Base-by-base conservation (phyloP, 2,797 vertebrate genomes). In the Oreonectes daqikongensis region DNA sequence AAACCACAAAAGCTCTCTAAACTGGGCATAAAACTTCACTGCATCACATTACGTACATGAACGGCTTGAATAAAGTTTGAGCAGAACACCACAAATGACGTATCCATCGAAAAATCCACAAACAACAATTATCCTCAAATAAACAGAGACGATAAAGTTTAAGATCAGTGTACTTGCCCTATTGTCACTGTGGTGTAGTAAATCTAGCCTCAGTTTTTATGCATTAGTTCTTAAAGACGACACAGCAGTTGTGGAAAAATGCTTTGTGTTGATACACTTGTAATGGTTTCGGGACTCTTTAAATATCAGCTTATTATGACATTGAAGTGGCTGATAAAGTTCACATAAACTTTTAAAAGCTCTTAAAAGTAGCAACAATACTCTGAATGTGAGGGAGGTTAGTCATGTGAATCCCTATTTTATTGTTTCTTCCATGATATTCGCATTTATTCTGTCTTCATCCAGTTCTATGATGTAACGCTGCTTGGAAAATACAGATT, bases 191-290 rank as follows among this genome's bases (percentile, higher is more conserved):
- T 57, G 81, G 77, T 42, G 69, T 75, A 74, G 76, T 85, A 79
- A 68, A 81, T 68, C 69, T 57, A 65, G 15, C 71, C 38, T 4
- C 28, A 69, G 53, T 48, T 52, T 71, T 66, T 71, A 44, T 75
- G 59, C 15, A 46, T 52, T 40, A 64, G 35, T 55, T 78, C 75
- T 79, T 60, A 74, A 63, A 72, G 67, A 69, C 53, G 50, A 79
- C 78, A 46, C 86, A 83, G 84, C 74, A 50, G 81, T 76, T 5
- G 26, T 69, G 35, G 40, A 52, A 59, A 79, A 61, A 78, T 50
- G 40, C 46, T 59, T 78, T 26, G 68, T 74, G 46, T 38, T 64
- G 48, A 77, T 77, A 64, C 65, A 18, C 50, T 69, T 55, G 73
- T 77, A 61, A 52, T 63, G 67, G 79, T 76, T 78, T 83, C 60